Evolutionary conservation across 2,888 invertebrate species (phyloP), one percentile per base, ranked within the genome.

Genomic region (Chymomyza procnemis): DNA sequence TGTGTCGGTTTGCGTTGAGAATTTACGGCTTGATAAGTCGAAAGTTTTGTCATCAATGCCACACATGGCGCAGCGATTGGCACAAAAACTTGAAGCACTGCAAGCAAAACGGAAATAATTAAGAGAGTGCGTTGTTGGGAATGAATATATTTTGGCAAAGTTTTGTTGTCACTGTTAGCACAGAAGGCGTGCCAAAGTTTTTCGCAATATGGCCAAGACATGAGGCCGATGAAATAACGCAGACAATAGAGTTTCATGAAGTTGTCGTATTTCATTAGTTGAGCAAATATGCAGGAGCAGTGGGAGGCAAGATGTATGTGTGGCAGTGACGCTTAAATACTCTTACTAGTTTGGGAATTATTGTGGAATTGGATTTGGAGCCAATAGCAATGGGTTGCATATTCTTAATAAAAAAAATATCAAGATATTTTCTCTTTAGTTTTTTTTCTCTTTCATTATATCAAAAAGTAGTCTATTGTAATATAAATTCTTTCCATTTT

Each of bases 201-300:
- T 69, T 3, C 47, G 66, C 69, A 74, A 21, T 71, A 75, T 79
- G 71, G 59, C 34, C 30, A 12, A 50, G 47, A 46, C 30, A 67
- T 58, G 61, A 62, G 65, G 55, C 59, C 50, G 58, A 61, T 3
- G 30, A 30, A 56, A 56, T 56, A 26, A 56, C 30, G 19, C 4
- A 8, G 54, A 54, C 54, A 54, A 21, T 21, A 19, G 26, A 26
- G 34, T 5, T 41, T 41, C 34, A 41, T 12, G 70, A 61, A 78
- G 80, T 66, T 71, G 78, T 68, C 68, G 56, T 79, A 79, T 78
- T 83, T 82, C 81, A 82, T 82, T 82, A 81, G 76, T 18, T n/a
- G 16, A 50, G 12, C 34, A 12, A 26, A 26, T 12, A 41, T 12
- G 12, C 34, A 41, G 12, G 12, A 41, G 34, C 34, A 41, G 12